Percentiles rank a stretch among this genome's conserved stretches.
phyloP scores from a whole-genome alignment of 2,797 vertebrate genomes.

The Tapirus indicus region DNA sequence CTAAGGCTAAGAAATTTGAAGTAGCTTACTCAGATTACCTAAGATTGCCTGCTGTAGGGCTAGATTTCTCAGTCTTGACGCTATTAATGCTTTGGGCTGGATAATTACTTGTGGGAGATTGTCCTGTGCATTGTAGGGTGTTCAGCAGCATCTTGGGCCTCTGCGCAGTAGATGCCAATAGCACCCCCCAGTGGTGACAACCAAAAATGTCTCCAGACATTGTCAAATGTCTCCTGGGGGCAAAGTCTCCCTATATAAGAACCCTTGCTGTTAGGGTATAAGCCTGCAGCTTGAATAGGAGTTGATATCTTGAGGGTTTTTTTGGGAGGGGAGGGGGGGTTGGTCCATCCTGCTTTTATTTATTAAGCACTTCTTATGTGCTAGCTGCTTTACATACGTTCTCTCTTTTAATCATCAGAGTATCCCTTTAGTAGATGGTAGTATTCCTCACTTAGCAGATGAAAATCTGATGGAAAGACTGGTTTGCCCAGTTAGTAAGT shows the following conservation, averaged over 20 bases:
- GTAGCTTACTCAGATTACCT: slow-evolving; percentile 8
- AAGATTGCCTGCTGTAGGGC: neutral
- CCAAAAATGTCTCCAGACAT: slow-evolving; percentile 1
- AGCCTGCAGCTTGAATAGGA: slow-evolving; percentile 7
- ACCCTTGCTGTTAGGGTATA: neutral
- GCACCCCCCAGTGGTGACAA: neutral
- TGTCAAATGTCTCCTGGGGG: neutral
- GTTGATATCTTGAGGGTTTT: neutral
- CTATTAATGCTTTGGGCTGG: neutral
- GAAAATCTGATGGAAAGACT: slow-evolving; percentile 29
- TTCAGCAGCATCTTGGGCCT: slow-evolving; percentile 36
- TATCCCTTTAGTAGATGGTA: slow-evolving; percentile 7
- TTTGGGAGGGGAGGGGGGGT: neutral
- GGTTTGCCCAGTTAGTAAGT: neutral
- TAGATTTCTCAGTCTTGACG: neutral
- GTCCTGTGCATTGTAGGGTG: neutral
- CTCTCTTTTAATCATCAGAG: neutral
- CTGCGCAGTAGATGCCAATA: neutral
- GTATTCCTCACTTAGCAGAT: slow-evolving; percentile 35
- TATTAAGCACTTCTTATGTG: slow-evolving; percentile 44
- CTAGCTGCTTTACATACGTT: neutral
- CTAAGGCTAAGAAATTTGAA: slow-evolving; percentile 46
- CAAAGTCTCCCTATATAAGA: neutral
- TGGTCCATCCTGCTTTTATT: neutral
- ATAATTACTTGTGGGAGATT: neutral